Base-by-base conservation (phyloP, 1,140 invertebrate genomes). In the Tetramorium parvispinum region DNA sequence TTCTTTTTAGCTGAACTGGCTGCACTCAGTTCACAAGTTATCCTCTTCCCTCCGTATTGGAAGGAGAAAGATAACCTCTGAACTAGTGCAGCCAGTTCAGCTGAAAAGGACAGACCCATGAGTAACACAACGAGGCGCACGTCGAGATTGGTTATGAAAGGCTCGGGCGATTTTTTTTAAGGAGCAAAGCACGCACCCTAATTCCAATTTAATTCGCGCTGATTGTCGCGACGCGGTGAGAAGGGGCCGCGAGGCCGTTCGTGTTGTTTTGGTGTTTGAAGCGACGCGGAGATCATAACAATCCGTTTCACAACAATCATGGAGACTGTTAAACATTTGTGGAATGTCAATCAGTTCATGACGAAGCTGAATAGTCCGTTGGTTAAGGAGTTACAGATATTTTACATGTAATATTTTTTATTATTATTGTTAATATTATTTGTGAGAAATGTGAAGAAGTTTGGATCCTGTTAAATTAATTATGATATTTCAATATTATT, bases 291-390 rank as follows among this genome's bases (percentile, higher is more conserved):
- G n/a, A n/a, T n/a, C n/a, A n/a, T n/a, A n/a, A n/a, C n/a, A n/a
- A n/a, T n/a, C n/a, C 24, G 18, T 32, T 24, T 32, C 18, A 82
- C 18, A 77, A 78, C 11, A n/a, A 46, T 86, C 2, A 93, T 93
- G 92, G 90, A 93, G 55, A 90, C 73, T 11, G 65, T 94, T 63
- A 81, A 82, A 27, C 93, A 93, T 86, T 86, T 93, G 40, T 92
- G 92, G 92, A 93, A 93, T 65, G 83, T 91, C 10, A 92, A 89
- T 85, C 89, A 92, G 70, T 91, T 90, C 77, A 61, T 94, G 32
- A 89, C 63, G 27, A 92, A 91, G 55, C 73, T 85, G 0, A 51
- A 89, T 32, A 87, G 76, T 40, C 68, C 87, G 0, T 59, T 85
- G 37, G 71, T 59, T 27, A 88, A 53, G 3, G 77, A 82, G 3